A percentile compares a stretch with the other conserved stretches of the same genome.
These are phyloP conservation scores for Pseudomyrmex concolor DNA, from an alignment of 1,140 invertebrate genomes.

Conservation along the genomic window DNA sequence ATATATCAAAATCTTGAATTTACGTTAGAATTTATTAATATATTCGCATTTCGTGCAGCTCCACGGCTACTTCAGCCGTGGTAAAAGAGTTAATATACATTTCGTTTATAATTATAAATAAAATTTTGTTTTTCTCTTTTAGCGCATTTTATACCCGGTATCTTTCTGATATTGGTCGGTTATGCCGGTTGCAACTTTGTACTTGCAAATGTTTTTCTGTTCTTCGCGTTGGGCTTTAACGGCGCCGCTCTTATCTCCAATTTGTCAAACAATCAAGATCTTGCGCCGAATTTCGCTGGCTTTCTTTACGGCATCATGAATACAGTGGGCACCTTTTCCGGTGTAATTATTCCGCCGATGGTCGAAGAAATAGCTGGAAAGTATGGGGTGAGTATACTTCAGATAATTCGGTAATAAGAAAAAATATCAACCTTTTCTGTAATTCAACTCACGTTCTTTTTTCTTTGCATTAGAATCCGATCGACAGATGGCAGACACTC, in stretches of 20 bases:
- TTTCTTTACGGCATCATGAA: conserved; percentile 91
- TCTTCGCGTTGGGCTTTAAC: conserved; percentile 91
- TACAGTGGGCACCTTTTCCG: conserved; percentile 87
- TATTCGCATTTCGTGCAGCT: no score
- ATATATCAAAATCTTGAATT: no score
- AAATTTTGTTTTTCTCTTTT: conserved; percentile 62
- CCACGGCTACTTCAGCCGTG: no score
- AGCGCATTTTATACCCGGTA: conserved; percentile 90
- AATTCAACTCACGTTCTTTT: conserved; percentile 33
- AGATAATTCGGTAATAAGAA: conserved; percentile 11
- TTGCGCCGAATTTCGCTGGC: conserved; percentile 92
- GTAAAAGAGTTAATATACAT: no score
- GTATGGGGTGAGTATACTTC: conserved; percentile 72
- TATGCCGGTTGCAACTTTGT: conserved; percentile 88
- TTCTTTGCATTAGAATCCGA: conserved; percentile 84
- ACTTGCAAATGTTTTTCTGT: conserved; percentile 88
- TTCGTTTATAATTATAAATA: not conserved
- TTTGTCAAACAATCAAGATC: conserved; percentile 92
- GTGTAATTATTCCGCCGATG: conserved; percentile 87
- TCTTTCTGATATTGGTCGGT: conserved; percentile 88
- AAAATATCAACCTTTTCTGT: not conserved
- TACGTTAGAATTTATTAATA: not conserved
- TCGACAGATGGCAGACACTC: conserved; percentile 87
- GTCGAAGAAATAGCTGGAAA: conserved; percentile 77
- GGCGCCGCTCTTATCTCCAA: conserved; percentile 93